These are phyloP conservation scores for Ecdyonurus torrentis DNA, from an alignment of 2,888 invertebrate genomes.

Conservation along the genomic window DNA sequence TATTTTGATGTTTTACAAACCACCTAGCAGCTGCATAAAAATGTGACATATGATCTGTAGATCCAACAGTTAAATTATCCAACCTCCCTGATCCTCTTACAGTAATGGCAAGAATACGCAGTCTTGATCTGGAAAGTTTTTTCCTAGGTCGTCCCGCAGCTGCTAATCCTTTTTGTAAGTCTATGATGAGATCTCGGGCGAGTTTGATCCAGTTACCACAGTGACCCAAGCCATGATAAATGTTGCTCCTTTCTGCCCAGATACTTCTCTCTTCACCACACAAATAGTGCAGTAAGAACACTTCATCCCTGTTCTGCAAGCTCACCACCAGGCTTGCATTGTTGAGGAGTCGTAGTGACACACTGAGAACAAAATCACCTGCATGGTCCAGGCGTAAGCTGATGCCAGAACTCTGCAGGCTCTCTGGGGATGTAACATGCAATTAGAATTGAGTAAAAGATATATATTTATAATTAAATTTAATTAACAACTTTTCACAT, in stretches of 20 bases:
- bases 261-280: not conserved
- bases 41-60: constrained; percentile 66
- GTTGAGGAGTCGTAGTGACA: constrained; percentile 42
- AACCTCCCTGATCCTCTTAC: constrained; percentile 54
- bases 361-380: constrained; percentile 52
- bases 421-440: not conserved
- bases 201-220: constrained; percentile 48
- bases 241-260: constrained; percentile 34
- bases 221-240: constrained; percentile 70
- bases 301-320: constrained; percentile 50
- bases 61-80: constrained; percentile 61
- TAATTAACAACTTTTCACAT: too few relatives aligned
- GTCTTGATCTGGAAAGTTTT: constrained; percentile 50
- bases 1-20: constrained; percentile 76
- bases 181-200: constrained; percentile 75
- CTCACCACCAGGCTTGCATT: constrained; percentile 71
- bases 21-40: constrained; percentile 88
- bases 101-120: constrained; percentile 48
- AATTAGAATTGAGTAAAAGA: not conserved
- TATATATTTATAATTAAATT: too few relatives aligned
- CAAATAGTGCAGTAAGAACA: not conserved
- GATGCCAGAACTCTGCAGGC: not conserved
- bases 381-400: constrained; percentile 44
- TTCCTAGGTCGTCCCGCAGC: constrained; percentile 47
- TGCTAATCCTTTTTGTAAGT: constrained; percentile 77